A percentile compares a stretch with the other conserved stretches of the same genome.
Conservation (phyloP, 2,113 vertebrate species). For the Pseudorhombus dupliciocellatus region DNA sequence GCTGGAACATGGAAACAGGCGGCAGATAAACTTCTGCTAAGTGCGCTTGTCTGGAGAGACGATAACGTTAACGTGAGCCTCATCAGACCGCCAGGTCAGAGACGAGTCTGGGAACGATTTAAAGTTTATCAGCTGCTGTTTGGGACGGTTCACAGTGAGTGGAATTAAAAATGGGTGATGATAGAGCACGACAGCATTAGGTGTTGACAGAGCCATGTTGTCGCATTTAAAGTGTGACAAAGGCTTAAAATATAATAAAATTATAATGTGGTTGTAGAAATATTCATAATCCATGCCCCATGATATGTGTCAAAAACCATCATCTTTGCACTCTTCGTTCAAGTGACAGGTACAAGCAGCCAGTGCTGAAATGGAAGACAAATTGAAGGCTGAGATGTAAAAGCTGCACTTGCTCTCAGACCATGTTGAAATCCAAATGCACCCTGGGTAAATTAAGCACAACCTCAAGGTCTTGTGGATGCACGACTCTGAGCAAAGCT, state of each 20-base stretch:
- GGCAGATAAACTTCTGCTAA: slow-evolving; percentile 16
- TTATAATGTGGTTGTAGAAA: too few species aligned
- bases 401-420: neutral
- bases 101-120: slow-evolving; percentile 14
- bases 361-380: neutral
- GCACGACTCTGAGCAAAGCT: neutral
- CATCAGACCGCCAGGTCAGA: slow-evolving; percentile 33
- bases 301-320: neutral
- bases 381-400: neutral
- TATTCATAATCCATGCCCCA: too few species aligned
- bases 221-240: neutral
- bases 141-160: slow-evolving; percentile 4
- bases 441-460: neutral
- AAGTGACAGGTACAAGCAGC: neutral
- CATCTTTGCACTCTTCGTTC: neutral
- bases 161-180: neutral
- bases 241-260: too few species aligned
- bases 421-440: neutral
- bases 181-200: neutral
- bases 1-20: slow-evolving; percentile 13
- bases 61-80: neutral
- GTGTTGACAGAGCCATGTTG: neutral
- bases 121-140: slow-evolving; percentile 20
- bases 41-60: slow-evolving; percentile 22
- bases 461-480: neutral